These are phyloP conservation scores for Gobius niger DNA, from an alignment of 2,113 vertebrate species.

Conservation along the genomic window DNA sequence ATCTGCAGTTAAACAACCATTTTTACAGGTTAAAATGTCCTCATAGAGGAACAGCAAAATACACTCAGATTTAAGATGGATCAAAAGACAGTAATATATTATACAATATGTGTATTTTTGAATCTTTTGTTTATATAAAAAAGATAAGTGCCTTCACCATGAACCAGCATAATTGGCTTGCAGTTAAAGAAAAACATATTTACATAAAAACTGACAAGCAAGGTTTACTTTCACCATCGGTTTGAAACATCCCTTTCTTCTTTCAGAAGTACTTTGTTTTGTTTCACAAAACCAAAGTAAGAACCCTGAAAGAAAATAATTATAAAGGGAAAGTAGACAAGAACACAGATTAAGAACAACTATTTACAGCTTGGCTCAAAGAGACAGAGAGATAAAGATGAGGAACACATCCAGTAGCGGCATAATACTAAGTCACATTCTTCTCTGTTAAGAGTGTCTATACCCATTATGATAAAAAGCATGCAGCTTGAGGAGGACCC, in stretches of 20 bases:
- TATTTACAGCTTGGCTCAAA: conserved; percentile 75
- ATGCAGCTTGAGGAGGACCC: conserved; percentile 12
- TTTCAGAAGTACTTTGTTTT: conserved; percentile 74
- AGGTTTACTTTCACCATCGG: conserved; percentile 74
- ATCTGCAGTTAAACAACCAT: conserved; percentile 81
- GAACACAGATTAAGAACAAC: conserved; percentile 61
- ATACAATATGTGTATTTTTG: conserved; percentile 61
- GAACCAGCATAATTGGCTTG: conserved; percentile 55
- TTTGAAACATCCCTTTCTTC: conserved; percentile 61
- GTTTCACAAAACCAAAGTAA: conserved; percentile 69
- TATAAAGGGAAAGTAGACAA: conserved; percentile 54
- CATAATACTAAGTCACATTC: conserved; percentile 73
- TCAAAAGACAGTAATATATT: conserved; percentile 77
- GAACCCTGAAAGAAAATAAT: conserved; percentile 69
- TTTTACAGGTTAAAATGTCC: conserved; percentile 83
- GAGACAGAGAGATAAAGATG: conserved; percentile 63
- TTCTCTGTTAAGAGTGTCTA: conserved; percentile 58
- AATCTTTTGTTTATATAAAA: conserved; percentile 55
- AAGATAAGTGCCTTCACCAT: conserved; percentile 80
- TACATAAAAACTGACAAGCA: conserved; percentile 65
- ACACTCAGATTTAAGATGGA: conserved; percentile 78
- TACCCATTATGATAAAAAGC: conserved; percentile 41
- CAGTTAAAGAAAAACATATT: conserved; percentile 60
- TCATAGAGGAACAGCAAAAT: conserved; percentile 83
- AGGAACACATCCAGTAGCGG: conserved; percentile 71